phyloP scores from a whole-genome alignment of 2,888 invertebrate species.

The Chalcosyrphus nemorum region DNA sequence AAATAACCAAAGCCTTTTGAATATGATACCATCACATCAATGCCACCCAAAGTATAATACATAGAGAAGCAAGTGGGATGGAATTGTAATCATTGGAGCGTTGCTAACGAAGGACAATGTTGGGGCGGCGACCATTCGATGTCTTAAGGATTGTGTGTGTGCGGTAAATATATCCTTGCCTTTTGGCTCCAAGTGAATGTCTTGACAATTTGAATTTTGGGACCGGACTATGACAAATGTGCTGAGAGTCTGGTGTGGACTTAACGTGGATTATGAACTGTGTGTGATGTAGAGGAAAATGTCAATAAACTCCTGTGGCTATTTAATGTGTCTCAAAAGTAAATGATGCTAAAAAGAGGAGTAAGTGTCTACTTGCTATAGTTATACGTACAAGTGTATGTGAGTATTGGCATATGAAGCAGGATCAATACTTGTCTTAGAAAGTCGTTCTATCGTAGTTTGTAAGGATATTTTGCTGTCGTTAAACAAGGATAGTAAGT shows the following conservation, averaged over 20 bases:
- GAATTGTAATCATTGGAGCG: constrained; percentile 25
- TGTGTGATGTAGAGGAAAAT: not conserved
- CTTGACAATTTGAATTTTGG: constrained; percentile 58
- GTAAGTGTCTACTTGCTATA: too few relatives aligned
- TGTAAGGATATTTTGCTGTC: too few relatives aligned
- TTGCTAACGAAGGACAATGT: constrained; percentile 42
- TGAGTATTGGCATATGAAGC: too few relatives aligned
- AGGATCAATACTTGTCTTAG: too few relatives aligned
- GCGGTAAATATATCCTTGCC: constrained; percentile 21
- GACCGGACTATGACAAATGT: not conserved
- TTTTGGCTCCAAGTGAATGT: constrained; percentile 42
- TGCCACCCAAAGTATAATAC: not conserved
- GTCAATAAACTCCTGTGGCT: not conserved
- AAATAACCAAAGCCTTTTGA: constrained; percentile 51
- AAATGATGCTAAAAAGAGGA: not conserved
- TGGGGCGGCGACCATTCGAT: not conserved
- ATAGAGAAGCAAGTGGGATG: not conserved
- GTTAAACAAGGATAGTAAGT: too few relatives aligned
- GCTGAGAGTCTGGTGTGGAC: not conserved
- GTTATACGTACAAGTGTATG: too few relatives aligned
- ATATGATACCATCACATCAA: constrained; percentile 16
- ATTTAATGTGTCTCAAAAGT: not conserved
- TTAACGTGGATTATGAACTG: constrained; percentile 26
- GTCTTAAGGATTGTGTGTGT: constrained; percentile 9
- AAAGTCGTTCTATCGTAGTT: too few relatives aligned